These are phyloP conservation scores for Setophaga kirtlandii DNA, from an alignment of 2,113 vertebrate genomes.

Conservation along the genomic window DNA sequence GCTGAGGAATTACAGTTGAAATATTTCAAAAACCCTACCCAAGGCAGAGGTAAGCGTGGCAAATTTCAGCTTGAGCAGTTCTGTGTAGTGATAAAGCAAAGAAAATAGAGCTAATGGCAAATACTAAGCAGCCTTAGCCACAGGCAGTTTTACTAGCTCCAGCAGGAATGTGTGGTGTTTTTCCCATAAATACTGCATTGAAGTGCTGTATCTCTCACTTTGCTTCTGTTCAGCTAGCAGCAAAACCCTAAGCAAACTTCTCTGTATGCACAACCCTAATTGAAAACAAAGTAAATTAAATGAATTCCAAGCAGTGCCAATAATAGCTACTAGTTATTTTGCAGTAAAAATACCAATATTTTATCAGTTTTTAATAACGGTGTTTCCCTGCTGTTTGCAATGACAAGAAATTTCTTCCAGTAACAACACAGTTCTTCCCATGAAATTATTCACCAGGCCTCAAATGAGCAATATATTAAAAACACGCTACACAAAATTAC, in stretches of 20 bases:
- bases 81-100: not conserved
- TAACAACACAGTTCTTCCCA: not conserved
- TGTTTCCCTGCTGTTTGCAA: slow-evolving; percentile 21
- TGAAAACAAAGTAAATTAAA: slow-evolving; percentile 53
- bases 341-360: slow-evolving; percentile 21
- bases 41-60: not conserved
- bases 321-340: slow-evolving; percentile 37
- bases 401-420: slow-evolving; percentile 6
- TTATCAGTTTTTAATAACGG: slow-evolving; percentile 37
- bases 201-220: not conserved
- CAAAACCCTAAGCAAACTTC: slow-evolving; percentile 36
- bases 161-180: not conserved
- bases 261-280: not conserved
- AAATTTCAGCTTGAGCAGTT: slow-evolving; percentile 41
- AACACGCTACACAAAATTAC: slow-evolving; percentile 5
- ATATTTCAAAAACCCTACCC: not conserved
- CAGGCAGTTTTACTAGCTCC: slow-evolving; percentile 5
- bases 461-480: slow-evolving; percentile 11
- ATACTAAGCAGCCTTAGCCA: slow-evolving; percentile 16
- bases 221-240: not conserved
- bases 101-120: slow-evolving; percentile 34
- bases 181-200: not conserved
- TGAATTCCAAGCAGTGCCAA: not conserved
- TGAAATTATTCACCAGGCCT: slow-evolving; percentile 1
- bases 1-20: not conserved